A percentile compares a stretch with the other conserved stretches of the same genome.
Conservation (phyloP, 2,888 invertebrate genomes). For the Ypsolopha scabrella region DNA sequence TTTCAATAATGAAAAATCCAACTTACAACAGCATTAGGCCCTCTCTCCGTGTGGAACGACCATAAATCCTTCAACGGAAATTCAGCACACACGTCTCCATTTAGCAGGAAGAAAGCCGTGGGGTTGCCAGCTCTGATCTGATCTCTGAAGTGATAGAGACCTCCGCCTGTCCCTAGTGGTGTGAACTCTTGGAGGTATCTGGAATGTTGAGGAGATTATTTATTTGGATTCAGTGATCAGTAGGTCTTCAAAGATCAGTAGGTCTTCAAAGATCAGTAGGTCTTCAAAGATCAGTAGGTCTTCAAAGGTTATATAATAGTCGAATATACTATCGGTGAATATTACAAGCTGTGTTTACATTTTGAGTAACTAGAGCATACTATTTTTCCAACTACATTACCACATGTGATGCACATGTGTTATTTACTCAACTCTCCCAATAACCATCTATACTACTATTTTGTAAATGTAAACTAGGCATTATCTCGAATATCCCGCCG, state of each 20-base stretch:
- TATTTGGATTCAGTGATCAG: not conserved
- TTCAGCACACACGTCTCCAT: conserved; percentile 98
- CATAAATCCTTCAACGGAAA: conserved; percentile 90
- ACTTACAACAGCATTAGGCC: conserved; percentile 65
- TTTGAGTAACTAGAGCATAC: no score
- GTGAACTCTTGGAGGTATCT: conserved; percentile 97
- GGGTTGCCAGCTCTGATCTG: conserved; percentile 92
- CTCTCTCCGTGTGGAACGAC: conserved; percentile 75
- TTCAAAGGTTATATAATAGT: no score
- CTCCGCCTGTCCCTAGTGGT: conserved; percentile 95
- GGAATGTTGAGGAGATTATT: conserved; percentile 10
- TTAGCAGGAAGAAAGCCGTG: conserved; percentile 92
- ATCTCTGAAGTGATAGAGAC: conserved; percentile 96
- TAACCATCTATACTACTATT: no score
- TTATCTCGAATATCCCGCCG: no score
- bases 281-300: no score
- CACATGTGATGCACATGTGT: no score
- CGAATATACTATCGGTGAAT: no score
- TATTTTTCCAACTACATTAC: no score
- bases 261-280: no score
- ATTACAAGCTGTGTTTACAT: no score
- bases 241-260: not conserved
- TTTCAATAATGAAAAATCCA: not conserved
- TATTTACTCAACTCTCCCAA: no score
- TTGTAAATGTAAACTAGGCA: no score